Evolutionary conservation across 2,113 vertebrate genomes (phyloP).

Genomic region (Carollia perspicillata): DNA sequence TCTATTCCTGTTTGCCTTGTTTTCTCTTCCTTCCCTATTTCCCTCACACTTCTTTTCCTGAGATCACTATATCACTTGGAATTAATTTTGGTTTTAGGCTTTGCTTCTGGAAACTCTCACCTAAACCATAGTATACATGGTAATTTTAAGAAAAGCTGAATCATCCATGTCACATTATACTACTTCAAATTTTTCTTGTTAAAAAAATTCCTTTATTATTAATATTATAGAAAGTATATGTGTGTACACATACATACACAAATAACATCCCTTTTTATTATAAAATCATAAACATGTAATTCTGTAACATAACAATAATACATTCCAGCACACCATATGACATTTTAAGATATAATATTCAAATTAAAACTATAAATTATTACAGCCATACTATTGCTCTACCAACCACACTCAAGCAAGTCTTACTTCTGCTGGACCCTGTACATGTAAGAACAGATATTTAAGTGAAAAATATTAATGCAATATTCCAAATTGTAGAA

Average conservation of each 20-base stretch:
- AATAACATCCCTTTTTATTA: too few relatives aligned
- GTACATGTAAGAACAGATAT: too few relatives aligned
- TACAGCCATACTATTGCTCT: too few relatives aligned
- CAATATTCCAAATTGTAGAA: background rate
- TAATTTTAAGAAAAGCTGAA: background rate
- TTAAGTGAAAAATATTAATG: background rate
- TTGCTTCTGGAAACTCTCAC: background rate
- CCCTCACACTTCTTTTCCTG: background rate
- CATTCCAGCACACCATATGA: too few relatives aligned
- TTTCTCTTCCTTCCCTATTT: background rate
- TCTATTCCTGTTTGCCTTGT: background rate
- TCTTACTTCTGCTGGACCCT: too few relatives aligned
- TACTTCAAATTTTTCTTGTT: background rate
- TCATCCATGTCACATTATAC: background rate
- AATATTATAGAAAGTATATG: background rate
- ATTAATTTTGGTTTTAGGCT: background rate
- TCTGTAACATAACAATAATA: too few relatives aligned
- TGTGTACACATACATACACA: background rate
- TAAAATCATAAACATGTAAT: too few relatives aligned
- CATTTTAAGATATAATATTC: too few relatives aligned
- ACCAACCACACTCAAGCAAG: too few relatives aligned
- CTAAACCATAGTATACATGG: background rate
- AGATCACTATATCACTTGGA: background rate
- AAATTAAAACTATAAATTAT: too few relatives aligned
- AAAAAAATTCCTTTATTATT: background rate